These are phyloP conservation scores for Tragulus kanchil DNA, from an alignment of 2,113 vertebrate species.

Conservation along the genomic window DNA sequence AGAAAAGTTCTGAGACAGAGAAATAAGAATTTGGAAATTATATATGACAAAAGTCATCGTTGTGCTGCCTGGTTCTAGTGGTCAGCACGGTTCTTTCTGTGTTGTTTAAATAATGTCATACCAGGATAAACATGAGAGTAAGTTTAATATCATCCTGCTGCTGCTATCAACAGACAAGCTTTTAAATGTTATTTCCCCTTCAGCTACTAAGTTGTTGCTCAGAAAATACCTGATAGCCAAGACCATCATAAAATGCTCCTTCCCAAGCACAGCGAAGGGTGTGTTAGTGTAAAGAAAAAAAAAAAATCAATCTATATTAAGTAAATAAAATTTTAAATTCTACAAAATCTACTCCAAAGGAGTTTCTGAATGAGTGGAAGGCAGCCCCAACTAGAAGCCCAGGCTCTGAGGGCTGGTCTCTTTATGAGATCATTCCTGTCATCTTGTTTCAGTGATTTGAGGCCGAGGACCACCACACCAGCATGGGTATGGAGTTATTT, in stretches of 20 bases:
- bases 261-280: not conserved
- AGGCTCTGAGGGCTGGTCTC: not conserved
- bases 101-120: conserved; percentile 27
- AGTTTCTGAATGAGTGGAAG: not conserved
- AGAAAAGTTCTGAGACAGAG: conserved; percentile 6
- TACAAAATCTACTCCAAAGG: not conserved
- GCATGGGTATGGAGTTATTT: not conserved
- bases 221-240: conserved; percentile 19
- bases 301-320: not conserved
- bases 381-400: not conserved
- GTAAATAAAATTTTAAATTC: not conserved
- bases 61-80: not conserved
- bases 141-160: not conserved
- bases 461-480: not conserved
- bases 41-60: not conserved
- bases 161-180: not conserved
- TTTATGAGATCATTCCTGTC: not conserved
- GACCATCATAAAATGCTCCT: not conserved
- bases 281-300: conserved; percentile 4
- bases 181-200: not conserved
- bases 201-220: conserved; percentile 41
- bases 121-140: conserved; percentile 21
- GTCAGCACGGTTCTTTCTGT: not conserved
- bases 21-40: conserved; percentile 38
- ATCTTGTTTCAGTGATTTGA: not conserved